These are phyloP conservation scores for Dynastes hyllus DNA, from an alignment of 2,888 invertebrate species.

Conservation along the genomic window DNA sequence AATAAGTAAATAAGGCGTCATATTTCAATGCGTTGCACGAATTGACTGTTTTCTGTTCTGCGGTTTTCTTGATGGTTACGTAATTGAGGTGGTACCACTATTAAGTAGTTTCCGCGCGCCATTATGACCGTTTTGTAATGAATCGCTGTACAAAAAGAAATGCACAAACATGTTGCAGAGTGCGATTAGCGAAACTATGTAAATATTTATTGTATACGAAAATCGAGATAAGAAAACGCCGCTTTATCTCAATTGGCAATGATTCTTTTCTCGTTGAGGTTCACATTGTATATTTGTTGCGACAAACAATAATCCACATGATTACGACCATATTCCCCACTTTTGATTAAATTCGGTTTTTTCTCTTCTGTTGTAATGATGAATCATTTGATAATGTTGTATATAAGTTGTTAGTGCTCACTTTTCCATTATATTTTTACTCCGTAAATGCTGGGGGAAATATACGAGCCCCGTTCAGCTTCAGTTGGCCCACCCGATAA, in stretches of 20 bases:
- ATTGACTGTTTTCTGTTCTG: slow-evolving; percentile 38
- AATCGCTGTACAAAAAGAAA: slow-evolving; percentile 29
- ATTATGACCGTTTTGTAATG: slow-evolving; percentile 10
- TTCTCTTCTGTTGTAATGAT: too few species aligned
- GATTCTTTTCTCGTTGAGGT: too few species aligned
- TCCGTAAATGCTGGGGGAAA: too few species aligned
- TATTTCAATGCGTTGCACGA: slow-evolving; percentile 32
- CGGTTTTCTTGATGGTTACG: slow-evolving; percentile 38
- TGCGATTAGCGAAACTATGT: slow-evolving; percentile 26
- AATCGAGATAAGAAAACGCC: slow-evolving; percentile 37
- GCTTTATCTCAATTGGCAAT: slow-evolving; percentile 22
- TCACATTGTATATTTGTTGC: too few species aligned
- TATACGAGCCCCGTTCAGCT: too few species aligned
- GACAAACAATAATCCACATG: too few species aligned
- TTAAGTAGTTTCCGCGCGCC: slow-evolving; percentile 20
- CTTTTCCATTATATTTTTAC: too few species aligned
- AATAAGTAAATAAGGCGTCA: background rate
- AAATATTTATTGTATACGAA: slow-evolving; percentile 41
- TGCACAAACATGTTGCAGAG: slow-evolving; percentile 6
- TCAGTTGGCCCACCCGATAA: too few species aligned
- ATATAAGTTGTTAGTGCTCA: too few species aligned
- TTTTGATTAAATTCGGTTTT: too few species aligned
- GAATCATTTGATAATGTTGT: too few species aligned
- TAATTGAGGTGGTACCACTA: slow-evolving; percentile 2
- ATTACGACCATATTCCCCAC: too few species aligned